Evolutionary conservation across 2,113 vertebrate species (phyloP).

Genomic region (Desmodus rotundus): DNA sequence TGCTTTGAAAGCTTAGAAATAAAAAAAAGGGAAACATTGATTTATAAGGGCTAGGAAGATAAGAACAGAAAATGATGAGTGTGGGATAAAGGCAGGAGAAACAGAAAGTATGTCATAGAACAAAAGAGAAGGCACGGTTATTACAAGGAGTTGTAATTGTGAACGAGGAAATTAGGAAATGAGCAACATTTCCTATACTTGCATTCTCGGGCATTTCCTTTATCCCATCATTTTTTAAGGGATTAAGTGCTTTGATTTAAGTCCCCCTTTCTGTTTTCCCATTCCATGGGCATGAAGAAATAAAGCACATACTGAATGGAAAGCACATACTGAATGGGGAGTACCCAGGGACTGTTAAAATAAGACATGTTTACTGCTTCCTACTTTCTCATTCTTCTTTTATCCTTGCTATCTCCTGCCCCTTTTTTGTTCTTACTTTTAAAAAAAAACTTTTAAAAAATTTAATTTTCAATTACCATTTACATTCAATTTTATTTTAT

Average conservation of each 20-base stretch:
- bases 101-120: neutral
- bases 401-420: neutral
- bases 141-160: neutral
- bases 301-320: neutral
- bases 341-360: neutral
- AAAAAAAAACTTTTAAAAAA: neutral
- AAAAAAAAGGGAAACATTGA: neutral
- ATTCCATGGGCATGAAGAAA: neutral
- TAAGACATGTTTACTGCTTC: neutral
- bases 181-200: neutral
- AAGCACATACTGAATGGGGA: neutral
- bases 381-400: neutral
- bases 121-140: neutral
- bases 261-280: slow-evolving; percentile 15
- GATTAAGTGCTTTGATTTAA: slow-evolving; percentile 2
- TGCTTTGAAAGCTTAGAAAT: neutral
- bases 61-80: neutral
- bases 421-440: neutral
- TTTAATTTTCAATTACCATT: neutral
- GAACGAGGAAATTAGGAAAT: slow-evolving; percentile 5
- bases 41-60: neutral
- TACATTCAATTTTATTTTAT: neutral
- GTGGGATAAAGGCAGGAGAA: neutral
- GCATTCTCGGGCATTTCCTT: slow-evolving; percentile 42
- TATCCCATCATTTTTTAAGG: neutral